Evolutionary conservation across 2,797 vertebrate species (phyloP).

Genomic region (Arctocebus calabarensis): DNA sequence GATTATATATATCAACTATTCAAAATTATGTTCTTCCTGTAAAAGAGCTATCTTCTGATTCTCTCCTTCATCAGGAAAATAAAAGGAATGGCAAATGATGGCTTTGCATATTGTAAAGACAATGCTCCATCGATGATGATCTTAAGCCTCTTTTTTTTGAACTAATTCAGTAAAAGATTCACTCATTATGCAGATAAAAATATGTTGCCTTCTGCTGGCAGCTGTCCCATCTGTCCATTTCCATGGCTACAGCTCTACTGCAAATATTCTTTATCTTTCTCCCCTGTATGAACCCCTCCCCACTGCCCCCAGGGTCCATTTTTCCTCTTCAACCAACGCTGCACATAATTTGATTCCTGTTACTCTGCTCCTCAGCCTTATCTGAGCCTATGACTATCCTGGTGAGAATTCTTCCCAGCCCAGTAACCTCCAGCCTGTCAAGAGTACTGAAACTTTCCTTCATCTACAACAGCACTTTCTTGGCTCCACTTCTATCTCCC

Average conservation of each 20-base stretch:
- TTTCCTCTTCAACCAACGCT: not conserved
- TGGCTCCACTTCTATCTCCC: not conserved
- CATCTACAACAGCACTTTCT: not conserved
- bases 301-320: not conserved
- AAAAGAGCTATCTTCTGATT: conserved; percentile 56
- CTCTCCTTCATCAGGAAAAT: conserved; percentile 57
- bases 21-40: conserved; percentile 49
- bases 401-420: not conserved
- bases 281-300: not conserved
- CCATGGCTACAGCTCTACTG: conserved; percentile 29
- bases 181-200: conserved; percentile 30
- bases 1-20: conserved; percentile 1
- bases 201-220: not conserved
- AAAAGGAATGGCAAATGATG: conserved; percentile 48
- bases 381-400: not conserved
- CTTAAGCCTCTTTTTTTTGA: conserved; percentile 8
- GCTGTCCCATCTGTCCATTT: conserved; percentile 13
- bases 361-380: not conserved
- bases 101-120: conserved; percentile 1
- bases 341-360: not conserved
- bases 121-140: not conserved
- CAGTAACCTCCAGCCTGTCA: not conserved
- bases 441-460: not conserved
- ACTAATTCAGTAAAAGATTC: conserved; percentile 13
- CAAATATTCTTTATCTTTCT: not conserved